Conservation (phyloP, 2,888 invertebrate genomes). For the Melieria picta region DNA sequence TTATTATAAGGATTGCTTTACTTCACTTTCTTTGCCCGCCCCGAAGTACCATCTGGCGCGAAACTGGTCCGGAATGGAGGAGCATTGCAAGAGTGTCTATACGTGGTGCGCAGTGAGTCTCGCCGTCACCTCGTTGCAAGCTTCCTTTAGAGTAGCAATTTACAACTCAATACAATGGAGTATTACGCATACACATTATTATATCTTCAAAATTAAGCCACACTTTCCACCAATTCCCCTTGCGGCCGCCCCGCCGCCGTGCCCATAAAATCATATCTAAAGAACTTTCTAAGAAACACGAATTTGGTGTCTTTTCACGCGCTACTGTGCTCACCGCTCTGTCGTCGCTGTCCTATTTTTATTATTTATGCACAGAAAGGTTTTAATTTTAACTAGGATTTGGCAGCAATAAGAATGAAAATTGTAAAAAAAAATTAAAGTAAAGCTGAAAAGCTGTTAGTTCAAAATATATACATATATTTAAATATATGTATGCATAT, state of each 20-base stretch:
- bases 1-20: not conserved
- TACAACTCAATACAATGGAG: not conserved
- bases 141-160: conserved; percentile 15
- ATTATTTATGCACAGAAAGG: conserved; percentile 29
- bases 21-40: not conserved
- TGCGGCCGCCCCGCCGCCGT: not conserved
- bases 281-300: conserved; percentile 19
- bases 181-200: no score
- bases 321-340: not conserved
- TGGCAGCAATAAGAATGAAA: conserved; percentile 31
- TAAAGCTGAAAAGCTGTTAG: conserved; percentile 46
- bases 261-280: not conserved
- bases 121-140: no score
- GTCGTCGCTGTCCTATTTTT: conserved; percentile 20
- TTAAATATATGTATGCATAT: not conserved
- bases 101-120: no score
- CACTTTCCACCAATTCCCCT: not conserved
- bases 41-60: not conserved
- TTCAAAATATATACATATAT: conserved; percentile 35
- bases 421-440: conserved; percentile 42
- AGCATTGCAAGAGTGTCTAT: not conserved
- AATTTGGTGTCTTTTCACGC: not conserved
- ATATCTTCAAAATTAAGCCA: not conserved
- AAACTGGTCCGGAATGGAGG: not conserved
- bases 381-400: conserved; percentile 29